These are phyloP conservation scores for Cylas formicarius DNA, from an alignment of 1,140 invertebrate genomes.

Conservation along the genomic window DNA sequence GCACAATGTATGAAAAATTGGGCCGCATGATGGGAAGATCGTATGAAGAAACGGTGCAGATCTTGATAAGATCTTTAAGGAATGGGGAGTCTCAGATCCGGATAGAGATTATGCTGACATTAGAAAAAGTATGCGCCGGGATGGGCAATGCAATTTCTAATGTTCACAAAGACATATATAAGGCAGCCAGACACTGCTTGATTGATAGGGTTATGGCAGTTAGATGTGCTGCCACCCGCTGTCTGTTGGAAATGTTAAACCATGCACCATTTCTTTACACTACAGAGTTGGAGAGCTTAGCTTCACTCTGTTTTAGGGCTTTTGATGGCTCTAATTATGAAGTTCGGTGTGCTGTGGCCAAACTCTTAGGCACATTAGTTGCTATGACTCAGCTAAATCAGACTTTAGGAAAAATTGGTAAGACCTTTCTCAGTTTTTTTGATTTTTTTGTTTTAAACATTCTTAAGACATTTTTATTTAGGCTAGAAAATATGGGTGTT, in stretches of 20 bases:
- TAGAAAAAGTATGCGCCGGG: conserved; percentile 84
- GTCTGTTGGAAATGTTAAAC: conserved; percentile 82
- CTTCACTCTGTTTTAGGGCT: conserved; percentile 81
- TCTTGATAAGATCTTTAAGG: conserved; percentile 83
- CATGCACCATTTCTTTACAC: conserved; percentile 83
- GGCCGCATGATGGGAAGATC: conserved; percentile 97
- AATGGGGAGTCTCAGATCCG: conserved; percentile 94
- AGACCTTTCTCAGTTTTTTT: too few relatives aligned
- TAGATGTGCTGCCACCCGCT: conserved; percentile 80
- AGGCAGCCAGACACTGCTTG: conserved; percentile 75
- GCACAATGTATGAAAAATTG: conserved; percentile 95
- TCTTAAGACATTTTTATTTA: too few relatives aligned
- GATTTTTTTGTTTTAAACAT: too few relatives aligned
- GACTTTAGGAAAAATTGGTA: conserved; percentile 39
- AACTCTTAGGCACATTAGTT: conserved; percentile 78
- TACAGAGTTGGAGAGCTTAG: conserved; percentile 81
- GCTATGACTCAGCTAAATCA: conserved; percentile 72
- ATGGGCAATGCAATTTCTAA: conserved; percentile 82
- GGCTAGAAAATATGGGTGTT: too few relatives aligned
- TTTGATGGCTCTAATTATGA: conserved; percentile 94
- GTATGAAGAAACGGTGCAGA: conserved; percentile 94
- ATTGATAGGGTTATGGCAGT: conserved; percentile 88
- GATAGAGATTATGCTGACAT: conserved; percentile 93
- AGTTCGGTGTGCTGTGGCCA: conserved; percentile 84
- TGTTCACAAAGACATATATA: conserved; percentile 89